Conservation (phyloP, 35 echinoderm and acorn worm species). For the Holothuria glaberrima region DNA sequence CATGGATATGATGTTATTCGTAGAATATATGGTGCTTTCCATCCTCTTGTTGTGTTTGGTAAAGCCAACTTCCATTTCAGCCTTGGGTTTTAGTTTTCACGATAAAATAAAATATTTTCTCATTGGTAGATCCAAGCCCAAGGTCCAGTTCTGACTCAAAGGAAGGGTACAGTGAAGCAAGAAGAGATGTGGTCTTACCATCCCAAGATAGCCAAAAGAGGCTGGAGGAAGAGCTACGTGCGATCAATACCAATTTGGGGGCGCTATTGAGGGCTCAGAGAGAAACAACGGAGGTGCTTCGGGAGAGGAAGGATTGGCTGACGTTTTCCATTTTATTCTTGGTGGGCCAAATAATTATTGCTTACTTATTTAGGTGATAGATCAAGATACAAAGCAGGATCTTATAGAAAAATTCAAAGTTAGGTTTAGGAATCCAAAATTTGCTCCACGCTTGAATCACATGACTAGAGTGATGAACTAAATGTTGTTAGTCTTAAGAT, state of each 20-base stretch:
- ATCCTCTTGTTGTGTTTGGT: too few species aligned
- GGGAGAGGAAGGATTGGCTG: conserved; percentile 70
- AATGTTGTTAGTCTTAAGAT: too few species aligned
- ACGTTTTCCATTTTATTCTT: conserved; percentile 65
- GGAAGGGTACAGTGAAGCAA: not conserved
- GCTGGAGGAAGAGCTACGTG: conserved; percentile 74
- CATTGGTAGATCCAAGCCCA: conserved; percentile 44
- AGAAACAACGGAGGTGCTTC: conserved; percentile 32
- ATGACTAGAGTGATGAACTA: too few species aligned
- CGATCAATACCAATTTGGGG: conserved; percentile 81
- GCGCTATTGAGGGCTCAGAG: conserved; percentile 67
- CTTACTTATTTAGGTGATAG: conserved; percentile 66
- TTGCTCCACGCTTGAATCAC: too few species aligned
- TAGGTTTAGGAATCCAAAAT: too few species aligned
- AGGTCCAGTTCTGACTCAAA: conserved; percentile 39
- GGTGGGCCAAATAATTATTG: conserved; percentile 75
- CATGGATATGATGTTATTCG: too few species aligned
- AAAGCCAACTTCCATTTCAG: not conserved
- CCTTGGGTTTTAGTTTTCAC: not conserved
- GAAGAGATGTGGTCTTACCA: conserved; percentile 51
- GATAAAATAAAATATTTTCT: not conserved
- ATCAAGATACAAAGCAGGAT: too few species aligned
- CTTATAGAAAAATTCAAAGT: too few species aligned
- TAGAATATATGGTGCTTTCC: too few species aligned
- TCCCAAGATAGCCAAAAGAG: conserved; percentile 65